Evolutionary conservation across 2,797 vertebrate genomes (phyloP), one percentile per base, ranked within the genome.

Genomic region (Myotis myotis): DNA sequence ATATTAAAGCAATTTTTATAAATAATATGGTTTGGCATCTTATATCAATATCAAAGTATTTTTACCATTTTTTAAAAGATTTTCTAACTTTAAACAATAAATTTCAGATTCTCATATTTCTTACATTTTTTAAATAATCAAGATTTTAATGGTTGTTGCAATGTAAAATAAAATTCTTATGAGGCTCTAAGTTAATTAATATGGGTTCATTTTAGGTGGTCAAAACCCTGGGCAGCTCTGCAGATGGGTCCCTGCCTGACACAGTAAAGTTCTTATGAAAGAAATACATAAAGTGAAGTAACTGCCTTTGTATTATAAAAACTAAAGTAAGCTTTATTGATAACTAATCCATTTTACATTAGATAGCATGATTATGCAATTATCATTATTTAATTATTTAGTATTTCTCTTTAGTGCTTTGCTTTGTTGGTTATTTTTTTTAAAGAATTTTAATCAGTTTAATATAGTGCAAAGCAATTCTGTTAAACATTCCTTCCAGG

Each of bases 341-440:
- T 94, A 76, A 13, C 71, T 86, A 74, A 71, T 44, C 1, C 53
- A 81, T 78, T 94, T 89, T 84, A 49, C 33, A 33, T 47, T 93
- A 17, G 51, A 36, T 38, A 60, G 11, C 0, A 53, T 38, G 23
- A 76, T 93, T 94, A 66, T 57, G 8, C 13, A 93, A 85, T 78
- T 84, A 49, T 36, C 19, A 41, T 64, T 91, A 87, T 93, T 95
- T 87, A 20, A 79, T 94, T 92, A 83, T 91, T 92, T 92, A 66
- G 22, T 79, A 70, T 80, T 91, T 89, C 51, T 72, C 80, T 16
- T 76, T 89, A 62, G 16, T 55, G 15, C 11, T 86, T 76, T 66
- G 28, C 22, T 68, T 78, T 57, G 7, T 84, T 81, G 84, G 36
- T 74, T 91, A 6, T 33, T 81, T 41, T 81, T 84, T 64, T 72